Base-by-base conservation (phyloP, 2,113 vertebrate species). In the Perccottus glenii region DNA sequence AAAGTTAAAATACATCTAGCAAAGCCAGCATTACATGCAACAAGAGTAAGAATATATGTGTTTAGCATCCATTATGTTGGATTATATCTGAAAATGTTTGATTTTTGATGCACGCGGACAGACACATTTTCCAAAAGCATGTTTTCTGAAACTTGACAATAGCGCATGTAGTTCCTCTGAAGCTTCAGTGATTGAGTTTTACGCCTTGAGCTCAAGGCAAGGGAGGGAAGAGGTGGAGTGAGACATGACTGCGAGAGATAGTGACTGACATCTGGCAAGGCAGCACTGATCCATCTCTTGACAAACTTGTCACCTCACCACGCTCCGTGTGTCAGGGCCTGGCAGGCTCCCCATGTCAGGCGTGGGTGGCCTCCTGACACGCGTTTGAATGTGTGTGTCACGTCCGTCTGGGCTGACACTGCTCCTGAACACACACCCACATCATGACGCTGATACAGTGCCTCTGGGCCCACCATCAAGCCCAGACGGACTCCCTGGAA, bases 261-360 rank as follows among this genome's bases (percentile, higher is more conserved):
- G 68, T 83, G 70, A 81, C 69, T 89, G 86, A 88, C 85, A 90
- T 87, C 85, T 89, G 88, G 77, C 86, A 85, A 68, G 77, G 76
- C 84, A 80, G 84, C 85, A 70, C 75, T 59, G 69, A 87, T 86
- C 78, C 14, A 75, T 80, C 76, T 86, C 83, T 81, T 89, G 83
- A 86, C 81, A 60, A 85, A 87, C 82, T 84, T 88, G 82, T 87
- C 89, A 62, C 85, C 81, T 90, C 89, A 89, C 87, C 89, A 88
- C 85, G 70, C 85, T 89, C 83, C 87, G 67, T 89, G 86, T 85
- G 85, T 86, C 89, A 75, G 67, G 80, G 75, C 81, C 81, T 85
- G 83, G 84, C 85, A 62, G 71, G 75, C 60, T 78, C 53, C 49
- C 45, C 35, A 81, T 88, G 88, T 87, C 84, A 85, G 69, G 87